phyloP scores from a whole-genome alignment of 2,113 vertebrate species.

The Rissa tridactyla region DNA sequence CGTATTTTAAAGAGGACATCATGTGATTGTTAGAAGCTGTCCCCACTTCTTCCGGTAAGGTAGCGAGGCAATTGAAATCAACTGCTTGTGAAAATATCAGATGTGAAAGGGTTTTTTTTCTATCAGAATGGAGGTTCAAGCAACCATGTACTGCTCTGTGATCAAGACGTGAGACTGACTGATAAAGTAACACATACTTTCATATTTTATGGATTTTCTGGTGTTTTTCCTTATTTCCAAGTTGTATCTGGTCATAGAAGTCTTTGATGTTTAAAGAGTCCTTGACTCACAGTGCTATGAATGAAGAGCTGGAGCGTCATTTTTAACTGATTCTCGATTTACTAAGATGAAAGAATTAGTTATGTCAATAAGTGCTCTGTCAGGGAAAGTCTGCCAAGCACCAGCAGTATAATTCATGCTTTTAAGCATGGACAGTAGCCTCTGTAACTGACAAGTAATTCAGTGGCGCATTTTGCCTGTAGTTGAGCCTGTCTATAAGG shows the following conservation, averaged over 20 bases:
- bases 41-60: background rate
- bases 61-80: slow-evolving; percentile 8
- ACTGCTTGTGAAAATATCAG: background rate
- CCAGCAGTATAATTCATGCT: background rate
- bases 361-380: background rate
- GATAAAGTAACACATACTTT: background rate
- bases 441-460: background rate
- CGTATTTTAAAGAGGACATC: slow-evolving; percentile 46
- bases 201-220: background rate
- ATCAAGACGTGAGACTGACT: background rate
- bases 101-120: background rate
- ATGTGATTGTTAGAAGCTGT: slow-evolving; percentile 35
- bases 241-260: background rate
- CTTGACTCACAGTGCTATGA: background rate
- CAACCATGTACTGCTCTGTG: background rate
- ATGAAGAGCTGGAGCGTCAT: background rate
- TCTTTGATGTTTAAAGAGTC: background rate
- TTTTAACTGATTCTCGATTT: background rate
- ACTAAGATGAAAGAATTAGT: background rate
- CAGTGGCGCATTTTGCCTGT: background rate
- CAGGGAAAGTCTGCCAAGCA: background rate
- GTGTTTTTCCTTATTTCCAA: background rate
- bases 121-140: background rate
- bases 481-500: background rate
- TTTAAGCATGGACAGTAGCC: background rate